phyloP scores from a whole-genome alignment of 2,797 vertebrate species.

The Poeciliopsis turneri region DNA sequence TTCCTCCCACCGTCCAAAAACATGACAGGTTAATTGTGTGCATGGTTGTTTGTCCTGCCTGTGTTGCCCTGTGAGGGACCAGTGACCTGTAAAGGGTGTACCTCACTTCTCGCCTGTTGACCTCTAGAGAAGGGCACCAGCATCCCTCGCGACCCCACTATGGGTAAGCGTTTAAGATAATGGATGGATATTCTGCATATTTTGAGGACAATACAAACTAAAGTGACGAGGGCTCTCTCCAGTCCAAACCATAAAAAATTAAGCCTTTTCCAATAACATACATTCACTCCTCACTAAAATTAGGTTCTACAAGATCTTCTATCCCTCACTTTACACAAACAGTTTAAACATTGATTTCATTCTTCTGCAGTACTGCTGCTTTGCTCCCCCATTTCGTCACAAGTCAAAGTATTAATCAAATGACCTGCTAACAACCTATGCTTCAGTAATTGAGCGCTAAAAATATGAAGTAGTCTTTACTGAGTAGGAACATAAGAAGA shows the following conservation, averaged over 20 bases:
- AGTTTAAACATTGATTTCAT: constrained; percentile 51
- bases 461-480: constrained; percentile 51
- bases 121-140: too few species aligned
- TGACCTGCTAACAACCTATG: constrained; percentile 50
- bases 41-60: too few species aligned
- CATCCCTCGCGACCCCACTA: too few species aligned
- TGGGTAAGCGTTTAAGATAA: too few species aligned
- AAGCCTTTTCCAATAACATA: neutral
- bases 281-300: constrained; percentile 5
- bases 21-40: too few species aligned
- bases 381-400: constrained; percentile 53
- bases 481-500: constrained; percentile 14
- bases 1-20: too few species aligned
- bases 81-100: too few species aligned
- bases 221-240: too few species aligned
- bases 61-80: too few species aligned
- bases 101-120: too few species aligned
- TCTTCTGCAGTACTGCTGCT: constrained; percentile 32
- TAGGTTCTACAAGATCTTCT: constrained; percentile 1
- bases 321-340: constrained; percentile 23
- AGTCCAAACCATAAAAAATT: neutral
- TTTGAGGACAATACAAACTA: neutral
- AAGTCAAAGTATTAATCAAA: constrained; percentile 61
- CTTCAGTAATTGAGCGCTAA: constrained; percentile 38
- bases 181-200: neutral